Evolutionary conservation across 2,113 vertebrate species (phyloP).

Genomic region (Corythaixoides concolor): DNA sequence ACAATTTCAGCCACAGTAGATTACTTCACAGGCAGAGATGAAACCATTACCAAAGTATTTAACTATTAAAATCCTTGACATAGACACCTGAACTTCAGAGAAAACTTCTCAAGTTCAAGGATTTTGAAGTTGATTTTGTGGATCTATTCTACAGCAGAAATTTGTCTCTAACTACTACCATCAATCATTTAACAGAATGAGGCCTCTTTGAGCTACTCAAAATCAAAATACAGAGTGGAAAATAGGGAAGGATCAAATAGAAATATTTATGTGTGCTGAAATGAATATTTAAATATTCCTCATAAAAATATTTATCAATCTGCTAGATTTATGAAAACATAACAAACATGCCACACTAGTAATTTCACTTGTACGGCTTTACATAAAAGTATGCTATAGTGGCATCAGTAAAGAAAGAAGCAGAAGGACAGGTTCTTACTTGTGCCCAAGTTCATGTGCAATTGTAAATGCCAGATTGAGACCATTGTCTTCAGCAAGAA

Average conservation of each 20-base stretch:
- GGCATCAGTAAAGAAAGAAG: neutral
- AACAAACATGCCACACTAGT: neutral
- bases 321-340: neutral
- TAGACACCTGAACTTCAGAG: neutral
- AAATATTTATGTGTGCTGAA: neutral
- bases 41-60: neutral
- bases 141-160: neutral
- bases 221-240: neutral
- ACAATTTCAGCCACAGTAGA: neutral
- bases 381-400: neutral
- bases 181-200: neutral
- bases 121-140: neutral
- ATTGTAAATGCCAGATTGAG: slow-evolving; percentile 98
- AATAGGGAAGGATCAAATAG: neutral
- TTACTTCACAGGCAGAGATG: neutral
- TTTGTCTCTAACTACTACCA: neutral
- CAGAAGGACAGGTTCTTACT: slow-evolving; percentile 78
- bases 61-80: neutral
- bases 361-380: neutral
- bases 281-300: neutral
- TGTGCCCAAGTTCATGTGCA: slow-evolving; percentile 98
- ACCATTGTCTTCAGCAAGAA: slow-evolving; percentile 95
- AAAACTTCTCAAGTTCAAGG: neutral
- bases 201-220: neutral
- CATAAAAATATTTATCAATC: neutral